A percentile compares a stretch with the other conserved stretches of the same genome.
Evolutionary conservation across 2,888 invertebrate genomes (phyloP).

Genomic region (Drosophila greeni): DNA sequence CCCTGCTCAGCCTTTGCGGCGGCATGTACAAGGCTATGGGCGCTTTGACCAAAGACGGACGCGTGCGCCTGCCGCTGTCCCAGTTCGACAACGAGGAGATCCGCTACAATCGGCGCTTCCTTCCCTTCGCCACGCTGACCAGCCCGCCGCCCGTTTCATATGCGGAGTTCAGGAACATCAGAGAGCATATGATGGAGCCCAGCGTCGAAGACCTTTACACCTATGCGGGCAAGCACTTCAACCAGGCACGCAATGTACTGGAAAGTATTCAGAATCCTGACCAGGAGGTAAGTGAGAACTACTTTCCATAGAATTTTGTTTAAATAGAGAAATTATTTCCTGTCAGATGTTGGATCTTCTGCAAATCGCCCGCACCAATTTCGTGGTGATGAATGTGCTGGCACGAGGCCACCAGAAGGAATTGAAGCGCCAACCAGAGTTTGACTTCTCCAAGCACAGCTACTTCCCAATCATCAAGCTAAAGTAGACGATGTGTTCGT

Average conservation of each 20-base stretch:
- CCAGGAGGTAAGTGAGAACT: constrained; percentile 83
- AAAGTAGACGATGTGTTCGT: constrained; percentile 49
- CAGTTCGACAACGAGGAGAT: constrained; percentile 96
- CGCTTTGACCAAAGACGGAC: constrained; percentile 92
- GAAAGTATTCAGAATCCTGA: constrained; percentile 90
- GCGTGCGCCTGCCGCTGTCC: constrained; percentile 89
- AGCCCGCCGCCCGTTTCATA: constrained; percentile 96
- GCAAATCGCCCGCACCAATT: constrained; percentile 96
- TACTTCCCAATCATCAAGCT: constrained; percentile 94
- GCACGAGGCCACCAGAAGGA: constrained; percentile 95
- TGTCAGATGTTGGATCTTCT: constrained; percentile 87
- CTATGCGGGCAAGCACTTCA: constrained; percentile 94
- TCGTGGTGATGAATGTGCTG: constrained; percentile 94
- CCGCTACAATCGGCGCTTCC: constrained; percentile 95
- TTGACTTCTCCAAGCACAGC: constrained; percentile 93
- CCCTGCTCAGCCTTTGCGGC: constrained; percentile 95
- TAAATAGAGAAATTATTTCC: no score
- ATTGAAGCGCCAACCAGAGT: constrained; percentile 90
- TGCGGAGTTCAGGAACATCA: constrained; percentile 90
- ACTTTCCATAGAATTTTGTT: background rate
- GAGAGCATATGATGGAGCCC: constrained; percentile 84
- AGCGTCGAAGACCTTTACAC: constrained; percentile 84
- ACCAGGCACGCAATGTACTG: constrained; percentile 90
- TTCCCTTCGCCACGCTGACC: constrained; percentile 90
- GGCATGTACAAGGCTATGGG: constrained; percentile 97